Evolutionary conservation across 2,888 invertebrate species (phyloP), one percentile per base, ranked within the genome.

Genomic region (Anagyrus pseudococci): DNA sequence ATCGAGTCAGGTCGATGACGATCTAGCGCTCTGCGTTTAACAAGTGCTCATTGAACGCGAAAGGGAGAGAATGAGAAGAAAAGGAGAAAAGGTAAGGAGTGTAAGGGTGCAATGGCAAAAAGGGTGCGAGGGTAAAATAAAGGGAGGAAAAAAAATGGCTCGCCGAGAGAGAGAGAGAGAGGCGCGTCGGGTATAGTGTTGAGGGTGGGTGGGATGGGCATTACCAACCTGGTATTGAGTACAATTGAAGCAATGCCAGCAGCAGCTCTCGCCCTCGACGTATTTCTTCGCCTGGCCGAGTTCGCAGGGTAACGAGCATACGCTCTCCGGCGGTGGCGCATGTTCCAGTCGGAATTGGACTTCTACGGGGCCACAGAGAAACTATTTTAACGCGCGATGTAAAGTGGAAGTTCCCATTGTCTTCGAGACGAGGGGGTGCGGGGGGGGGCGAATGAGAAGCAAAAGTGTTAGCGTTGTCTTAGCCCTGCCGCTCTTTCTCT

Each of bases 211-310:
- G 33, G 33, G 13, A 33, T 33, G 13, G n/a, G 13, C 4, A 62
- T 59, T 47, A 69, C 67, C 52, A 29, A 76, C 91, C 88, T 94
- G 92, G 83, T 93, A 94, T 76, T 89, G 89, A 49, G 91, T 88
- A 81, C 96, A 95, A 80, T 92, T 92, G 83, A 92, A 91, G 82
- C 95, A 96, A 79, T 94, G 94, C 94, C 95, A 96, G 80, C 95
- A 96, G 81, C 95, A 95, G 79, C 91, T 92, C 81, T 95, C 94
- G 0, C 94, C 95, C 79, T 94, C 94, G 48, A 94, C 91, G 81
- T 94, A 94, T 80, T 93, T 92, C 83, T 93, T 94, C 64, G 94
- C 95, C 82, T 96, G 94, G 0, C 94, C 95, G 61, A 88, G 84
- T 73, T 89, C 89, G 78, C 97, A 97, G 66, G 93, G 92, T 67